A percentile compares a stretch with the other conserved stretches of the same genome.
phyloP scores from a whole-genome alignment of 2,113 vertebrate genomes.

The Aptenodytes patagonicus region DNA sequence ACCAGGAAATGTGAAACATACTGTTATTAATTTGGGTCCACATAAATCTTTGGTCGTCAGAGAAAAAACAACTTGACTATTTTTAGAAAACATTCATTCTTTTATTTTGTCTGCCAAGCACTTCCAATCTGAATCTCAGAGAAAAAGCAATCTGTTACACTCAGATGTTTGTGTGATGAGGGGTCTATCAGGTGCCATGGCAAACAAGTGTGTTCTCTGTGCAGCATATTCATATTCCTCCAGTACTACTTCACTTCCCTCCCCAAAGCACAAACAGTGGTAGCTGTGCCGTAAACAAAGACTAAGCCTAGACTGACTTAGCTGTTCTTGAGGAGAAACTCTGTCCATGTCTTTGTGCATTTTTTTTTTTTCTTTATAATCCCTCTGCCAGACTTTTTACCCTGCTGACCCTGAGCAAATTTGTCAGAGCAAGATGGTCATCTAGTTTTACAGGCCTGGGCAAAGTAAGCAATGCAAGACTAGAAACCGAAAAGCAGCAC shows the following conservation, averaged over 20 bases:
- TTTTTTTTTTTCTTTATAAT: neutral
- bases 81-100: slow-evolving; percentile 27
- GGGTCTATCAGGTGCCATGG: neutral
- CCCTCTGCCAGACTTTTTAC: neutral
- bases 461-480: neutral
- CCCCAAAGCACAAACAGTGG: neutral
- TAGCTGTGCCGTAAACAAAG: neutral
- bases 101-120: slow-evolving; percentile 18
- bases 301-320: neutral
- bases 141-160: slow-evolving; percentile 13
- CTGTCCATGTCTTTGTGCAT: neutral
- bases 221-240: neutral
- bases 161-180: neutral
- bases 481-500: neutral
- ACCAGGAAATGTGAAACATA: neutral
- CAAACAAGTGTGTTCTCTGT: neutral
- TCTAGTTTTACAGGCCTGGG: neutral
- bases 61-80: neutral
- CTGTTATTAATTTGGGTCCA: neutral
- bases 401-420: neutral
- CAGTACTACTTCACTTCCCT: neutral
- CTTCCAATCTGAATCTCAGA: neutral
- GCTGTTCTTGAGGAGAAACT: neutral
- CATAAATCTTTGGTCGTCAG: neutral
- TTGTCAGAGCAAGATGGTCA: neutral